Base-by-base conservation (phyloP, 1,140 invertebrate genomes). In the Scaptodrosophila lebanonensis region DNA sequence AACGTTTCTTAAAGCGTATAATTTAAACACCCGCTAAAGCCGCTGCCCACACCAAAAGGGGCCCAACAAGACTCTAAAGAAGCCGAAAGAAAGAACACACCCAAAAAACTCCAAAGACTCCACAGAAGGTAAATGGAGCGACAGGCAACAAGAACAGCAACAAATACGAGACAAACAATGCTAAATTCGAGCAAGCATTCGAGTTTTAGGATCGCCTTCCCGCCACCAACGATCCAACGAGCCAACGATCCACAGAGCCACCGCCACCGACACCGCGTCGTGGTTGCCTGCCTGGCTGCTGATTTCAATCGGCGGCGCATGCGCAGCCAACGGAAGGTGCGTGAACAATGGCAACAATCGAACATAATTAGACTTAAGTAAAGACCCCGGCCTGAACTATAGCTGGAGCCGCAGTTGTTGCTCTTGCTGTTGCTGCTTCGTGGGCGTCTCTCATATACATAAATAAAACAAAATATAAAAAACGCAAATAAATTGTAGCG, bases 1-100 rank as follows among this genome's bases (percentile, higher is more conserved):
- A 82, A 82, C 75, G 75, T 82, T 82, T 82, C 75, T 75, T 82
- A 82, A 75, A 82, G 75, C 75, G 75, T 82, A 82, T 82, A 82
- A 82, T 82, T 82, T 82, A 75, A 82, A 69, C 68, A 82, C 57
- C 62, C 68, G 63, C 58, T 66, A 66, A 71, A 68, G 58, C 49
- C 56, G 35, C 59, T 3, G 29, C 30, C 25, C 57, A 54, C 70
- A 51, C 67, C 56, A 72, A 72, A 75, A 70, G 63, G 57, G 56
- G 45, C 67, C 67, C 38, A 64, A 30, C 66, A 45, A 25, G 35
- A 42, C 16, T 11, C 17, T 20, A 25, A 13, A 27, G 42, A 33
- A 49, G 1, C 29, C 38, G 17, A 17, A 22, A 40, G 13, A 0
- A 39, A 29, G 22, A 51, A 66, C 52, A 44, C 58, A 53, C 49